A percentile compares a stretch with the other conserved stretches of the same genome.
Conservation (phyloP, 1,140 invertebrate genomes). For the Calosoma granatense region DNA sequence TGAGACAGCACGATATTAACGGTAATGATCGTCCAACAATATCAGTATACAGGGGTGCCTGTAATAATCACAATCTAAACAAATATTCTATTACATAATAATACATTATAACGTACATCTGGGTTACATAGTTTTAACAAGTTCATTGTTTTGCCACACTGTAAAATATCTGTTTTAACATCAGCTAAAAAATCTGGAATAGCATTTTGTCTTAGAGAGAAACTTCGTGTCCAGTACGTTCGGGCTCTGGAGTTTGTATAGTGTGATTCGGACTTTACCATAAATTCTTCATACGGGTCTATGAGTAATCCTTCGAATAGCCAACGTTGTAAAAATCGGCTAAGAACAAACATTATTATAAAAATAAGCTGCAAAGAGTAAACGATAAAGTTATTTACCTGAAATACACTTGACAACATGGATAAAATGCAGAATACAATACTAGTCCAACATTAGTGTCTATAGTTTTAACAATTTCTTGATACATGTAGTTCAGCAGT, state of each 20-base stretch:
- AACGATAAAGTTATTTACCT: conserved; percentile 20
- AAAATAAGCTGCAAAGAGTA: not conserved
- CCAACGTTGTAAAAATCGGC: conserved; percentile 31
- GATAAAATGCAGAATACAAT: conserved; percentile 28
- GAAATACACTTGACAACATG: conserved; percentile 30
- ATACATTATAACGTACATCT: conserved; percentile 21
- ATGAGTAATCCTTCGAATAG: conserved; percentile 29
- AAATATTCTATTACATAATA: conserved; percentile 1
- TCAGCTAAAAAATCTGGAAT: conserved; percentile 31
- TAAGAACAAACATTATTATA: conserved; percentile 10
- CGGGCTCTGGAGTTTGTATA: conserved; percentile 25
- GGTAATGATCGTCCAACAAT: conserved; percentile 23
- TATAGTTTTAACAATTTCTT: conserved; percentile 22
- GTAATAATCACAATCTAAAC: conserved; percentile 15
- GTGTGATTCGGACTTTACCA: conserved; percentile 25
- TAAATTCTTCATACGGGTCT: conserved; percentile 32
- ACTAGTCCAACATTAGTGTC: conserved; percentile 26
- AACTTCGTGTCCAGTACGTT: conserved; percentile 31
- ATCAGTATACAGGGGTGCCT: conserved; percentile 26
- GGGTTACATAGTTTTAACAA: conserved; percentile 28
- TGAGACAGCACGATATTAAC: conserved; percentile 27
- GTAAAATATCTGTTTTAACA: conserved; percentile 26
- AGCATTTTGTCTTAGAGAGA: conserved; percentile 22
- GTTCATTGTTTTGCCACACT: conserved; percentile 30
- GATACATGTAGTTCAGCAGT: conserved; percentile 31